Evolutionary conservation across 1,140 invertebrate genomes (phyloP).

Genomic region (Leptopilina clavipes): DNA sequence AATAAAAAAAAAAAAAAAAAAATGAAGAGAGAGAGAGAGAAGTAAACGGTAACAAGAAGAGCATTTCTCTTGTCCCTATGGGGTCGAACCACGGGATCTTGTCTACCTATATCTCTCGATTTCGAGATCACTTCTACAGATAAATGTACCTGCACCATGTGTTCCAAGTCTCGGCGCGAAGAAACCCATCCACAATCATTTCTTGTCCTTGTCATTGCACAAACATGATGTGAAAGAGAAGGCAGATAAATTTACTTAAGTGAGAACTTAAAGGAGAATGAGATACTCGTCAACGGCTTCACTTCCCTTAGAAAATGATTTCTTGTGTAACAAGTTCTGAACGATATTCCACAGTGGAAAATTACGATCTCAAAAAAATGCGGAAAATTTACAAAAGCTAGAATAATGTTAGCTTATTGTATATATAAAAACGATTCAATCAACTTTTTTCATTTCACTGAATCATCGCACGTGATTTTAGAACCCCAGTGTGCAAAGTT

Average conservation of each 20-base stretch:
- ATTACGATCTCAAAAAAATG: too few species aligned
- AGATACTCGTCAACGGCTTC: slow-evolving; percentile 27
- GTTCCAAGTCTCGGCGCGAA: background rate
- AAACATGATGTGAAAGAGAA: background rate
- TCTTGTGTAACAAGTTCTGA: background rate
- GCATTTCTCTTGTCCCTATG: slow-evolving; percentile 29
- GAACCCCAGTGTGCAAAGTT: too few species aligned
- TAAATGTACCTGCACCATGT: background rate
- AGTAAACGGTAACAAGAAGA: slow-evolving; percentile 20
- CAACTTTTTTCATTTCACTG: too few species aligned
- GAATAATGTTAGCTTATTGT: too few species aligned
- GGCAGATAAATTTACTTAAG: slow-evolving; percentile 24
- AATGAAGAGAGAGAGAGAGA: background rate
- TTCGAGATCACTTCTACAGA: slow-evolving; percentile 11
- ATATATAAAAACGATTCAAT: too few species aligned
- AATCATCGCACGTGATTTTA: too few species aligned
- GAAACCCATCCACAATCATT: background rate
- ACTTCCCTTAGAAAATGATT: background rate
- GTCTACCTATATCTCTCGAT: slow-evolving; percentile 16
- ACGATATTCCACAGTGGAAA: background rate
- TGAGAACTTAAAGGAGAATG: background rate
- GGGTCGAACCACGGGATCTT: slow-evolving; percentile 6
- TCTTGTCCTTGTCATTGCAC: slow-evolving; percentile 15
- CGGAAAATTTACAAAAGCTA: too few species aligned
- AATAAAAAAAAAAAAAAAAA: background rate